phyloP scores from a whole-genome alignment of 1,140 invertebrate species.

The Solenopsis invicta region DNA sequence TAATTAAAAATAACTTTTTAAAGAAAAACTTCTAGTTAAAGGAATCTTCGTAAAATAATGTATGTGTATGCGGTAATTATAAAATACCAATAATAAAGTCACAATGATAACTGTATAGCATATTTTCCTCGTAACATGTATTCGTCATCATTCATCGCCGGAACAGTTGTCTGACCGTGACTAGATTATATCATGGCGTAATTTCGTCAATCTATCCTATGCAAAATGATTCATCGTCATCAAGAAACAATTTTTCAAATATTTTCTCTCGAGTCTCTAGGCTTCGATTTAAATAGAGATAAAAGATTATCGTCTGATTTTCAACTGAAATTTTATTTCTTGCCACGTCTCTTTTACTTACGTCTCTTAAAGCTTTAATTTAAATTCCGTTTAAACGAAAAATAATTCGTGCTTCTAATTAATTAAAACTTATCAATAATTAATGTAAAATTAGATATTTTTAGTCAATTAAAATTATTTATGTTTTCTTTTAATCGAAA shows the following conservation, averaged over 20 bases:
- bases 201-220: conserved; percentile 28
- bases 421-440: neutral
- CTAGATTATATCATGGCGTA: conserved; percentile 50
- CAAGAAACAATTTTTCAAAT: conserved; percentile 1
- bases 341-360: neutral
- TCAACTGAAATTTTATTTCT: neutral
- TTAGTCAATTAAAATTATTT: neutral
- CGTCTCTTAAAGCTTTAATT: conserved; percentile 2
- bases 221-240: neutral
- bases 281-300: neutral
- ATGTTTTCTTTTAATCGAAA: neutral
- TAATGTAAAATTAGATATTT: neutral
- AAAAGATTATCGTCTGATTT: neutral
- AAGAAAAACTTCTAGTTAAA: neutral
- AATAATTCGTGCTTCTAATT: neutral
- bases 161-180: conserved; percentile 34
- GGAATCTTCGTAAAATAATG: neutral
- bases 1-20: neutral
- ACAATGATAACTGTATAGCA: neutral
- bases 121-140: conserved; percentile 12
- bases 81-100: neutral
- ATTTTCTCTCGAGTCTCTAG: neutral
- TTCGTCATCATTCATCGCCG: conserved; percentile 46
- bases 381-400: neutral
- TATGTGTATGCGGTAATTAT: neutral